Base-by-base conservation (phyloP, 2,797 vertebrate genomes). In the Ctenosaura bakeri region DNA sequence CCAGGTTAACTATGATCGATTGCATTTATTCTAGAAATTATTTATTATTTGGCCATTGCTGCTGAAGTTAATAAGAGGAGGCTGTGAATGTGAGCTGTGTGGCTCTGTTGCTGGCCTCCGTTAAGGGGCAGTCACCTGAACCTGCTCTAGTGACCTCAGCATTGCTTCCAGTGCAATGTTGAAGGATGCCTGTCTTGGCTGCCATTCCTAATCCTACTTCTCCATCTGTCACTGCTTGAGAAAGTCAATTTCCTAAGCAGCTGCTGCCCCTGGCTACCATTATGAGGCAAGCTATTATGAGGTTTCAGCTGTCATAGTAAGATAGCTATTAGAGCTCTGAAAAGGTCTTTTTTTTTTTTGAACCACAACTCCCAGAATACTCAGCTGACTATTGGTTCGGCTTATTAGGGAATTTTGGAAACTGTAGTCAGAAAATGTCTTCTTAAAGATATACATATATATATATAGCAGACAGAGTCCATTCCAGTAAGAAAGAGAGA, bases 21-120 rank as follows among this genome's bases (percentile, higher is more conserved):
- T 89, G 73, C 88, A 78, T 69, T 84, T 26, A 35, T 84, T 64
- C 74, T 38, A 66, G 82, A 22, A 66, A 69, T 84, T 77, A 77
- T 78, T 84, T 85, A 38, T 54, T 26, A 66, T 64, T 85, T 66
- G 54, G 76, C 14, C 26, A 54, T 42, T 74, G 52, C 52, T 46
- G 64, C 56, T 18, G 80, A 89, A 66, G 46, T 85, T 84, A 85
- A 66, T 52, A 52, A 32, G 59, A 54, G 73, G 42, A 78, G 85
- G 26, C 74, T 54, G 26, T 7, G 64, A 64, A 77, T 66, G 88
- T 35, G 64, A 84, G 29, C 26, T 56, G 71, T 16, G 32, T 32
- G n/a, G 20, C 54, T 83, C 13, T 8, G n/a, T n/a, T 83, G 35
- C 35, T 73, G 71, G 66, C 35, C 38, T 83, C 69, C 14, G n/a